A percentile compares a stretch with the other conserved stretches of the same genome.
Conservation (phyloP, 1,140 invertebrate genomes). For the Drosophila nigrodunni region DNA sequence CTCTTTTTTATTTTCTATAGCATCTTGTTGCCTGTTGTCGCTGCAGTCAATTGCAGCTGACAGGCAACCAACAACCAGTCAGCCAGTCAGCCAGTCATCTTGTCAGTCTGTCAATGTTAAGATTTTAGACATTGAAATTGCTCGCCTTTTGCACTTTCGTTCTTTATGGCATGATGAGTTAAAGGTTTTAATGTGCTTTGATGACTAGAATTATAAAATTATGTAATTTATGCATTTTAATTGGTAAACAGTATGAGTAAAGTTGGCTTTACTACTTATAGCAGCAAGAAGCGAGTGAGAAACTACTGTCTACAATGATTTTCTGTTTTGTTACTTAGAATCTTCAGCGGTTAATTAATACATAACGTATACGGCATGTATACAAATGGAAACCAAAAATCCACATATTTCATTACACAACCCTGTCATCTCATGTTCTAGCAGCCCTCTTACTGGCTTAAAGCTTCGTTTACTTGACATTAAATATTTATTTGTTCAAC, state of each 20-base stretch:
- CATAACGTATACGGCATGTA: too few relatives aligned
- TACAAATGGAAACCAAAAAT: too few relatives aligned
- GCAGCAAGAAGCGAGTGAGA: too few relatives aligned
- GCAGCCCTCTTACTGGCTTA: background rate
- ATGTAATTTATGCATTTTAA: background rate
- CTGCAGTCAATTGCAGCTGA: slow-evolving; percentile 56
- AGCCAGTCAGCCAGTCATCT: background rate
- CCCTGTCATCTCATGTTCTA: too few relatives aligned
- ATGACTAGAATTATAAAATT: slow-evolving; percentile 4
- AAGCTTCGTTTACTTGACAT: background rate
- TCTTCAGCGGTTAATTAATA: too few relatives aligned
- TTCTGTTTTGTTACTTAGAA: too few relatives aligned
- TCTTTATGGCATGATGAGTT: slow-evolving; percentile 51
- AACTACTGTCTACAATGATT: too few relatives aligned
- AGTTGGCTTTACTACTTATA: too few relatives aligned
- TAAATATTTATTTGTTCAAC: background rate
- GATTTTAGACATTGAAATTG: slow-evolving; percentile 80
- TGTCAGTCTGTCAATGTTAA: slow-evolving; percentile 72
- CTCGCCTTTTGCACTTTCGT: slow-evolving; percentile 7
- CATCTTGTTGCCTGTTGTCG: slow-evolving; percentile 28
- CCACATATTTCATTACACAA: too few relatives aligned
- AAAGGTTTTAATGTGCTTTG: slow-evolving; percentile 61
- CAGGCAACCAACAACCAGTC: background rate
- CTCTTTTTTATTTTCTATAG: slow-evolving; percentile 26
- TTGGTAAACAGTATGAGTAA: too few relatives aligned